Percentiles rank a stretch among this genome's conserved stretches.
These are phyloP conservation scores for Drosophila navojoa DNA, from an alignment of 1,140 invertebrate genomes.

Conservation along the genomic window DNA sequence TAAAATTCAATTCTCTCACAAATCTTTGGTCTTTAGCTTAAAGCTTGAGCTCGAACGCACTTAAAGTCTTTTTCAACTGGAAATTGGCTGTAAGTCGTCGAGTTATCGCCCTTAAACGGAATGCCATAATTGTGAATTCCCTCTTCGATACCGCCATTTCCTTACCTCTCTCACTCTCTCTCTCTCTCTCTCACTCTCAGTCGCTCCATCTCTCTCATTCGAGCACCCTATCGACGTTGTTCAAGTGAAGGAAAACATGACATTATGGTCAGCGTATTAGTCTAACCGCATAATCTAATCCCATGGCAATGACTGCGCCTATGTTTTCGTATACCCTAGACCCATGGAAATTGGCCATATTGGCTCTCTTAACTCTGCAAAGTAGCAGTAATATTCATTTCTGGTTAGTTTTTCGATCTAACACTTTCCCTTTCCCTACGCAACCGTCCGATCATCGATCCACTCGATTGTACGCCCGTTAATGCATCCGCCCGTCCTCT, in stretches of 20 bases:
- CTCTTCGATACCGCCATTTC: too few species aligned
- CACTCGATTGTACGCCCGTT: too few species aligned
- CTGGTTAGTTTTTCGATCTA: too few species aligned
- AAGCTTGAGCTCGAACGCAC: too few species aligned
- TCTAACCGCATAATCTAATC: conserved; percentile 45
- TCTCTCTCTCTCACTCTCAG: neutral
- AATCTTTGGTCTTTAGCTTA: too few species aligned
- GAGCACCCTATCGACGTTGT: conserved; percentile 17
- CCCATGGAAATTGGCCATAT: too few species aligned
- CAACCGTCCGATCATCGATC: too few species aligned
- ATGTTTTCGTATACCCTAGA: conserved; percentile 1
- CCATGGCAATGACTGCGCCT: conserved; percentile 35
- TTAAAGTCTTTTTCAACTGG: neutral
- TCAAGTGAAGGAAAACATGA: conserved; percentile 13
- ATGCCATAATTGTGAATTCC: conserved; percentile 1
- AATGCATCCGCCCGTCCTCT: too few species aligned
- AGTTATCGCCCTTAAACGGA: conserved; percentile 5
- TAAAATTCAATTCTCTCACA: too few species aligned
- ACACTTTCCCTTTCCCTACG: too few species aligned
- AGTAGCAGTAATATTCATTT: too few species aligned
- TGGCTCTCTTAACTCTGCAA: too few species aligned
- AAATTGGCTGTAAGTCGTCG: neutral
- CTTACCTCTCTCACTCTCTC: neutral
- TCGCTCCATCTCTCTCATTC: neutral
- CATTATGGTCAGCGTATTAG: conserved; percentile 45